A percentile compares a stretch with the other conserved stretches of the same genome.
phyloP scores from a whole-genome alignment of 2,888 invertebrate species.

The Lypha dubia region DNA sequence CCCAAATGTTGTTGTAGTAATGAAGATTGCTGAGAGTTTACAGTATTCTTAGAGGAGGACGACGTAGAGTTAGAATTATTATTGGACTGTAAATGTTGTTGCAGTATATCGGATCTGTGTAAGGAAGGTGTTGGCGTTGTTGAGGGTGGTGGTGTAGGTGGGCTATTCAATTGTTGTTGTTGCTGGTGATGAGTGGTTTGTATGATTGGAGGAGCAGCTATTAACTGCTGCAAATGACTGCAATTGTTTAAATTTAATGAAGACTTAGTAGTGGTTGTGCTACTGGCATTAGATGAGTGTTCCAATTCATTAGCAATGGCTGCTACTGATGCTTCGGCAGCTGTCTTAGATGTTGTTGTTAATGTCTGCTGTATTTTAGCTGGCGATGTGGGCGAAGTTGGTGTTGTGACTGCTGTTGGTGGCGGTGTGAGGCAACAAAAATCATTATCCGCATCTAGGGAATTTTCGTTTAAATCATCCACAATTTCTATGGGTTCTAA shows the following conservation, averaged over 20 bases:
- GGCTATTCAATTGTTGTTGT: constrained; percentile 67
- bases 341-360: constrained; percentile 60
- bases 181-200: constrained; percentile 68
- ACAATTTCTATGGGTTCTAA: constrained; percentile 56
- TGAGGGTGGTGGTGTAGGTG: constrained; percentile 71
- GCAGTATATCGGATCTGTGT: constrained; percentile 59
- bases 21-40: constrained; percentile 73
- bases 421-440: constrained; percentile 62
- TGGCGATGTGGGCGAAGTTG: constrained; percentile 72
- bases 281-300: constrained; percentile 38
- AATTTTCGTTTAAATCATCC: constrained; percentile 71
- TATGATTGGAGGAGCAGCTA: constrained; percentile 79
- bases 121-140: constrained; percentile 70
- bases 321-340: constrained; percentile 59
- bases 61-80: constrained; percentile 24
- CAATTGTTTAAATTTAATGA: constrained; percentile 71
- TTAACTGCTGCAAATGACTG: constrained; percentile 82
- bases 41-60: constrained; percentile 10
- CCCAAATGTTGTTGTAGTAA: constrained; percentile 82
- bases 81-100: constrained; percentile 61
- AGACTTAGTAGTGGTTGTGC: constrained; percentile 41
- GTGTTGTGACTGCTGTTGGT: constrained; percentile 75
- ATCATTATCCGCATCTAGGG: constrained; percentile 66
- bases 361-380: constrained; percentile 64
- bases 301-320: constrained; percentile 46